These are phyloP conservation scores for Mus caroli DNA, from an alignment of 2,797 vertebrate genomes.

Conservation along the genomic window DNA sequence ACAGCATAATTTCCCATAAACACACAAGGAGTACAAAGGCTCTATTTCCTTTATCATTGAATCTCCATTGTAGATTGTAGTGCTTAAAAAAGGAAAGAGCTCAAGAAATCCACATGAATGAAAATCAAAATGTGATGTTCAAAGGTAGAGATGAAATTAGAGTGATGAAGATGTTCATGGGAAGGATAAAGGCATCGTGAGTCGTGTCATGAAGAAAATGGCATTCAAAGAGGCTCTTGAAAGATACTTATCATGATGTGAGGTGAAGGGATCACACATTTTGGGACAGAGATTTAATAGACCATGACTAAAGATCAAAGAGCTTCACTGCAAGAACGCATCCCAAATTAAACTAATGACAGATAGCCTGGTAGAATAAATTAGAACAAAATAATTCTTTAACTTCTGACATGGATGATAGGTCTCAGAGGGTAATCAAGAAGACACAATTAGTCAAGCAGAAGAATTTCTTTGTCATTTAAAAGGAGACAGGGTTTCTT, in stretches of 20 bases:
- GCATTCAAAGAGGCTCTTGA: constrained; percentile 39
- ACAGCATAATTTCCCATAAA: background rate
- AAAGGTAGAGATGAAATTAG: background rate
- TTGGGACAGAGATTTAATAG: constrained; percentile 61
- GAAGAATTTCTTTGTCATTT: constrained; percentile 34
- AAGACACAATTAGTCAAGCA: constrained; percentile 49
- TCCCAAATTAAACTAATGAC: constrained; percentile 73
- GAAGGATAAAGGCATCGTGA: background rate
- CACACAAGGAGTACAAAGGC: background rate
- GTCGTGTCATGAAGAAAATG: background rate
- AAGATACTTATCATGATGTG: background rate
- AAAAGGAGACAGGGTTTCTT: constrained; percentile 55
- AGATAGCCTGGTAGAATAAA: constrained; percentile 50
- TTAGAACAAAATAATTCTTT: constrained; percentile 69
- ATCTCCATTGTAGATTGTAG: background rate
- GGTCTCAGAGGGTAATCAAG: constrained; percentile 49
- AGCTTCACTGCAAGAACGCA: constrained; percentile 20
- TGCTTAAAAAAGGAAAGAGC: background rate
- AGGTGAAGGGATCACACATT: constrained; percentile 6
- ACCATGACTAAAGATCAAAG: constrained; percentile 59
- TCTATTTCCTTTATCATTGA: background rate
- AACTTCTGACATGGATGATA: constrained; percentile 57
- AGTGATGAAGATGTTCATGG: background rate
- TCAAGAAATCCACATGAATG: constrained; percentile 8
- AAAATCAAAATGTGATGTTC: constrained; percentile 38